Base-by-base conservation (phyloP, 2,888 invertebrate species). In the Dione juno region DNA sequence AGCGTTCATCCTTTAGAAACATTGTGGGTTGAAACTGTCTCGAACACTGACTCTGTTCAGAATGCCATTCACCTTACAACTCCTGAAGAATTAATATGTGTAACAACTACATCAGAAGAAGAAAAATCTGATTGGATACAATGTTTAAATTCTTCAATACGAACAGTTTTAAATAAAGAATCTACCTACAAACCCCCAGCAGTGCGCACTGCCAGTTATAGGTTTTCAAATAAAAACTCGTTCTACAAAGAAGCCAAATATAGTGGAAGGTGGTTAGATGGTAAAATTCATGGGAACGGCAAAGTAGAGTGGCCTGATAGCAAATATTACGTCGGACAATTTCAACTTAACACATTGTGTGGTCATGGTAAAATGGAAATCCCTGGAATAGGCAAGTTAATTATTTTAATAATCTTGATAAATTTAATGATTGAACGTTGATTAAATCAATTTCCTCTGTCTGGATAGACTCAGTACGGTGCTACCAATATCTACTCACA, bases 251-350 rank as follows among this genome's bases (percentile, higher is more conserved):
- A 96, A 77, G 96, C 97, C 0, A 96, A 95, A 75, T 98, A 97
- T 78, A 94, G 93, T 66, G 98, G 97, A 0, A 94, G 96, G 70
- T 98, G 98, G 98, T 86, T 95, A 72, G 96, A 95, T 81, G 97
- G 97, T 0, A 96, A 97, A 82, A 94, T 97, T 80, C 97, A 98
- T 84, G 98, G 98, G 0, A 94, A 94, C 82, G 98, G 98, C 6
- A 96, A 96, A 84, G 86, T 98, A 71, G 96, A 96, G 80, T 98
- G 97, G 96, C 93, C 94, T 0, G 97, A 97, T 88, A 97, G 97
- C 0, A 95, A 95, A 79, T 91, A 94, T 67, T 98, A 97, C 80
- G 94, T 94, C n/a, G 98, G 98, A 0, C 96, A 96, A 78, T 96
- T 98, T 85, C 94, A 95, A 76, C 93, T 96, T 77, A 96, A 96